These are phyloP conservation scores for Delia radicum DNA, from an alignment of 1,140 invertebrate genomes.

Conservation along the genomic window DNA sequence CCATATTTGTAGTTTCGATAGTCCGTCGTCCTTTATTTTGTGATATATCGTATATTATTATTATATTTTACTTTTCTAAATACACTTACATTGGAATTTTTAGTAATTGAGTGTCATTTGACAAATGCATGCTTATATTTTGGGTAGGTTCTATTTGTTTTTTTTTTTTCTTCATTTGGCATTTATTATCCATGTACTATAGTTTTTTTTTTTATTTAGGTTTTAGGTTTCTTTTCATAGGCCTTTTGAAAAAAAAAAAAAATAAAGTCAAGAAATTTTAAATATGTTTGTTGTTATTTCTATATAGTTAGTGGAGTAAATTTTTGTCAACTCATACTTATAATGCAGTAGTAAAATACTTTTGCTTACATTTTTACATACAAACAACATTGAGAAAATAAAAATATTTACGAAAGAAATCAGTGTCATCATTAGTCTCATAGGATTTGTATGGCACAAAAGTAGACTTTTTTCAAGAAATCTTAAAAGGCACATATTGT, in stretches of 20 bases:
- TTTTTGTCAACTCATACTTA: slow-evolving; percentile 17
- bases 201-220: background rate
- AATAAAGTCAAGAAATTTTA: background rate
- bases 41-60: background rate
- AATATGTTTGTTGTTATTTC: background rate
- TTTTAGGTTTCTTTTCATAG: background rate
- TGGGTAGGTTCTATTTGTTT: background rate
- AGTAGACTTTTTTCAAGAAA: background rate
- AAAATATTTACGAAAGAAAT: background rate
- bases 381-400: background rate
- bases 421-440: slow-evolving; percentile 20
- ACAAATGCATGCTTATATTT: slow-evolving; percentile 16
- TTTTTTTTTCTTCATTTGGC: background rate
- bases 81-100: slow-evolving; percentile 5
- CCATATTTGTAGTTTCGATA: background rate
- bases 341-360: slow-evolving; percentile 7
- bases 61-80: background rate
- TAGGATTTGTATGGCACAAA: background rate
- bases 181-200: slow-evolving; percentile 3
- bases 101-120: slow-evolving; percentile 22
- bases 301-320: slow-evolving; percentile 14
- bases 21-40: background rate
- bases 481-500: background rate
- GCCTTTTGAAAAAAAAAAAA: background rate
- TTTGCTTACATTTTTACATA: no score